Conservation (phyloP, 2,888 invertebrate genomes). For the Temnothorax rugatulus region DNA sequence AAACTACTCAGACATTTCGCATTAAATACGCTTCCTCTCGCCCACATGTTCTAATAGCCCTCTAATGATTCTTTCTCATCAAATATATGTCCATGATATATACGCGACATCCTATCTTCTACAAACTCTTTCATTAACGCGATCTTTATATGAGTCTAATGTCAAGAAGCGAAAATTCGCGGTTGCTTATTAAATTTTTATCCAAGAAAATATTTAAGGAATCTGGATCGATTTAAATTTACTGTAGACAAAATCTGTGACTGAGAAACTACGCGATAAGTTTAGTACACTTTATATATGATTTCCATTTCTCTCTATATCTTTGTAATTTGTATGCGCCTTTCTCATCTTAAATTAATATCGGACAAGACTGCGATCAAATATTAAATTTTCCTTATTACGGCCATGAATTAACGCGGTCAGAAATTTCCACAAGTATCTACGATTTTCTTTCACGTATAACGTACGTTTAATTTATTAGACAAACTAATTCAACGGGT, state of each 20-base stretch:
- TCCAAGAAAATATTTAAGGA: not conserved
- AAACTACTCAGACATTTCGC: not conserved
- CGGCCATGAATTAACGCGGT: no score
- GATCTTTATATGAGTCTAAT: not conserved
- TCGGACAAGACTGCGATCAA: not conserved
- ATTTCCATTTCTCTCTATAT: not conserved
- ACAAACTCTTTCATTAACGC: not conserved
- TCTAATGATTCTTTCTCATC: not conserved
- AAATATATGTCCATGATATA: not conserved
- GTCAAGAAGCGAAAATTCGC: not conserved
- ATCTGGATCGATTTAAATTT: not conserved
- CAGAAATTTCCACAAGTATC: not conserved
- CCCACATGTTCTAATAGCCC: not conserved
- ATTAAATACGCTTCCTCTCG: not conserved
- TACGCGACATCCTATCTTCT: not conserved
- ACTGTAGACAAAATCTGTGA: not conserved
- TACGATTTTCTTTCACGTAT: not conserved
- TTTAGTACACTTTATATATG: not conserved
- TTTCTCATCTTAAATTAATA: conserved; percentile 1
- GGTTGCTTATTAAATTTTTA: not conserved
- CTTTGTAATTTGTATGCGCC: not conserved
- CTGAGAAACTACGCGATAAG: not conserved
- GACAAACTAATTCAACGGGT: not conserved
- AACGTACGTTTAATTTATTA: not conserved
- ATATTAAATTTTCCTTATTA: conserved; percentile 2